Conservation (phyloP, 2,113 vertebrate genomes). For the Lophius piscatorius region DNA sequence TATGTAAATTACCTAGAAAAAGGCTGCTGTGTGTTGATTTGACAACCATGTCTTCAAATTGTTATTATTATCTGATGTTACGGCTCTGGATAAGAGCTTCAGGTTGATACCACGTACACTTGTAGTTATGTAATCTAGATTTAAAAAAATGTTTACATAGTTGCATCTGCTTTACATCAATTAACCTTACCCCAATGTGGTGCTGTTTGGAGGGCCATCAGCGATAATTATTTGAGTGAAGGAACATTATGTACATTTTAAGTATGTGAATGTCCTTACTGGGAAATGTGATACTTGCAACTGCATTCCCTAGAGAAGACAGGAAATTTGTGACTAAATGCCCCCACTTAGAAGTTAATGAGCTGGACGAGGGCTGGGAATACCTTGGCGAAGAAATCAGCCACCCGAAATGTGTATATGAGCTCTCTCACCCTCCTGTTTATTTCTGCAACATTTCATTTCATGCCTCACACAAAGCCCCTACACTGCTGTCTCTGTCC, state of each 20-base stretch:
- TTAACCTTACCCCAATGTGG: too few relatives aligned
- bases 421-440: conserved; percentile 20
- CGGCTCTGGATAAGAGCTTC: not conserved
- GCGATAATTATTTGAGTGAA: not conserved
- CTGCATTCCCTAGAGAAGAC: conserved; percentile 28
- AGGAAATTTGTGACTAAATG: conserved; percentile 57
- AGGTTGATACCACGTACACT: not conserved
- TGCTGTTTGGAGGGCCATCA: not conserved
- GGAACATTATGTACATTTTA: conserved; percentile 39
- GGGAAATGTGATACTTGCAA: conserved; percentile 14
- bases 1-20: conserved; percentile 50
- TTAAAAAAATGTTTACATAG: conserved; percentile 19
- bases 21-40: not conserved
- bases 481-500: not conserved
- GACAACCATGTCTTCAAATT: conserved; percentile 13
- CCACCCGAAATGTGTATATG: conserved; percentile 21
- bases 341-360: conserved; percentile 65
- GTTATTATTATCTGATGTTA: not conserved
- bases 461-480: not conserved
- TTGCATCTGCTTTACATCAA: not conserved
- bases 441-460: conserved; percentile 18
- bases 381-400: conserved; percentile 4
- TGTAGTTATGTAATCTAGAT: conserved; percentile 1
- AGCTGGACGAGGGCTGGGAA: conserved; percentile 45
- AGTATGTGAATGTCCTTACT: conserved; percentile 7